Evolutionary conservation across 2,113 vertebrate genomes (phyloP), one percentile per base, ranked within the genome.

Genomic region (Apodemus sylvaticus): DNA sequence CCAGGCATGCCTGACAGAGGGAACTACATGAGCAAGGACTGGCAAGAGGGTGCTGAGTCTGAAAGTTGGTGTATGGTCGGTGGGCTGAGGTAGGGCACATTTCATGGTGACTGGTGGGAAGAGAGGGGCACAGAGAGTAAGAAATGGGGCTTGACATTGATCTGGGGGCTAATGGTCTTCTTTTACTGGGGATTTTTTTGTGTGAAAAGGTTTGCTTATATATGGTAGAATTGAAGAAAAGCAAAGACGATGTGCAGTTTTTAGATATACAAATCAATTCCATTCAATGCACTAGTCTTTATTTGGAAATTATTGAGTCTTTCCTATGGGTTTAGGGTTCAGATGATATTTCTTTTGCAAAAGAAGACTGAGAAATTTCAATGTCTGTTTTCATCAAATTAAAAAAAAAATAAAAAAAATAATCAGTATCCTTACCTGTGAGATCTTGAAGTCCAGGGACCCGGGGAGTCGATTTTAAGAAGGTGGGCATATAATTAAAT

Each of bases 1-100:
- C 86, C 90, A 96, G 96, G 68, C 86, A 95, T 95, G 95, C 86
- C 77, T 89, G 90, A 82, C 87, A 91, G 73, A 91, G 45, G 88
- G 79, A 95, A 77, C 31, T 93, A 20, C 39, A 4, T 48, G 60
- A 87, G 64, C 58, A 66, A 68, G 91, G 81, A 78, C 94, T 93
- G 89, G 77, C 64, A 94, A 94, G 82, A 78, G 87, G 73, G 31
- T 55, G 11, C 39, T 51, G 55, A 13, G 70, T 89, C 55, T 76
- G 86, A 45, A 53, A 48, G 22, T 0, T 48, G 48, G 48, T 39
- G 36, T 48, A 22, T 29, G 66, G 36, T 17, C 48, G 0, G 53
- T 64, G 74, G 51, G 42, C 31, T 90, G 62, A 79, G 60, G 78
- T 42, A 77, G 78, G 60, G 48, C 29, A 66, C 12, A 22, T 86